Conservation (phyloP, 2,113 vertebrate genomes). For the Myocastor coypus region DNA sequence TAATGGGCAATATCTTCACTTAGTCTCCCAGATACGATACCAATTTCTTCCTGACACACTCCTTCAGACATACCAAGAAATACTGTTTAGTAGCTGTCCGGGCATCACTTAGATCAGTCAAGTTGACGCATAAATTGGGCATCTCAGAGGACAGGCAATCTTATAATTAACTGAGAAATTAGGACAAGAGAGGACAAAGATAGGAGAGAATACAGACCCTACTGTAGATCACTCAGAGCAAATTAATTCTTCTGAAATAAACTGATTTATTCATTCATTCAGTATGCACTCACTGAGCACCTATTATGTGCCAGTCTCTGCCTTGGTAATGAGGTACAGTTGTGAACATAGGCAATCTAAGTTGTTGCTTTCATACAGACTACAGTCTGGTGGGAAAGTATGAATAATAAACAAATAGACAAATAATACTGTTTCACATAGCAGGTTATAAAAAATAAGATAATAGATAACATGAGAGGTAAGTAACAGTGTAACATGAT, state of each 20-base stretch:
- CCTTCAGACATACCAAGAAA: not conserved
- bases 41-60: not conserved
- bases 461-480: not conserved
- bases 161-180: not conserved
- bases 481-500: not conserved
- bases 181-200: not conserved
- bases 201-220: not conserved
- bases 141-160: not conserved
- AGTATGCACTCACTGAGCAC: not conserved
- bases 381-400: not conserved
- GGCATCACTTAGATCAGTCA: not conserved
- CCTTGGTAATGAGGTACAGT: not conserved
- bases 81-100: not conserved
- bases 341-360: constrained; percentile 7
- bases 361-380: not conserved
- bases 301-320: not conserved
- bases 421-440: not conserved
- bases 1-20: not conserved
- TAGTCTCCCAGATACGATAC: not conserved
- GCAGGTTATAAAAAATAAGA: not conserved
- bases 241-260: not conserved
- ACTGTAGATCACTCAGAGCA: not conserved
- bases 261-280: not conserved
- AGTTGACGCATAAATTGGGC: not conserved
- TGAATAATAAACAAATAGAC: not conserved